Percentiles rank a stretch among this genome's conserved stretches.
Conservation (phyloP, 2,113 vertebrate genomes). For the Drymodes brunneopygia region DNA sequence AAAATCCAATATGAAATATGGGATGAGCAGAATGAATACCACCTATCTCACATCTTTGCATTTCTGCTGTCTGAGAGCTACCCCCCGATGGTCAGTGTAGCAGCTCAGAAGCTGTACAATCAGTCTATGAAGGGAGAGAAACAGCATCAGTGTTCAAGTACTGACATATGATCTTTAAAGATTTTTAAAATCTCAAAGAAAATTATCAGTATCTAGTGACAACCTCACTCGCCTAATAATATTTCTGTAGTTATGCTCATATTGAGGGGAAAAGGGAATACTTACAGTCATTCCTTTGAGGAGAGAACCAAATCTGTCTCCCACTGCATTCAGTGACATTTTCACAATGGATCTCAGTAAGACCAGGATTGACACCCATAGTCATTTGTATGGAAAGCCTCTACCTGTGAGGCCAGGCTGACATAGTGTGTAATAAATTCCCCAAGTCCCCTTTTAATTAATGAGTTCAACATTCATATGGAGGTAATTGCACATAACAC, state of each 20-base stretch:
- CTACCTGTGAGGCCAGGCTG: conserved; percentile 25
- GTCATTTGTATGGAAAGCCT: not conserved
- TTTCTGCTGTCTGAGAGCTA: not conserved
- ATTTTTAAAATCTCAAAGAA: not conserved
- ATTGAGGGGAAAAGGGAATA: not conserved
- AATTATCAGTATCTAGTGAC: not conserved
- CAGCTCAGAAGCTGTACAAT: not conserved
- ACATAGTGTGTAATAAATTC: conserved; percentile 46
- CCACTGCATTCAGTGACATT: not conserved
- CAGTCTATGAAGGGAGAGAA: not conserved
- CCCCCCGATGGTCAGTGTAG: not conserved
- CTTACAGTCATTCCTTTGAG: not conserved
- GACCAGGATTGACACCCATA: not conserved
- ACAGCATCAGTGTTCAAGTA: not conserved
- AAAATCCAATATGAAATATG: not conserved
- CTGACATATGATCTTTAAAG: not conserved
- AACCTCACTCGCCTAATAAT: not conserved
- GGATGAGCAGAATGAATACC: not conserved
- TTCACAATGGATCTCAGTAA: not conserved
- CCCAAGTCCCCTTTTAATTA: conserved; percentile 76
- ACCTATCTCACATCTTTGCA: not conserved
- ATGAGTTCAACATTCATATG: conserved; percentile 39
- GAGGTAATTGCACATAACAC: conserved; percentile 50
- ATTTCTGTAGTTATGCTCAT: not conserved
- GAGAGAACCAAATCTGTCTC: not conserved